These are phyloP conservation scores for Sarotherodon lohbergeri DNA, from an alignment of 2,113 vertebrate species.

Conservation along the genomic window DNA sequence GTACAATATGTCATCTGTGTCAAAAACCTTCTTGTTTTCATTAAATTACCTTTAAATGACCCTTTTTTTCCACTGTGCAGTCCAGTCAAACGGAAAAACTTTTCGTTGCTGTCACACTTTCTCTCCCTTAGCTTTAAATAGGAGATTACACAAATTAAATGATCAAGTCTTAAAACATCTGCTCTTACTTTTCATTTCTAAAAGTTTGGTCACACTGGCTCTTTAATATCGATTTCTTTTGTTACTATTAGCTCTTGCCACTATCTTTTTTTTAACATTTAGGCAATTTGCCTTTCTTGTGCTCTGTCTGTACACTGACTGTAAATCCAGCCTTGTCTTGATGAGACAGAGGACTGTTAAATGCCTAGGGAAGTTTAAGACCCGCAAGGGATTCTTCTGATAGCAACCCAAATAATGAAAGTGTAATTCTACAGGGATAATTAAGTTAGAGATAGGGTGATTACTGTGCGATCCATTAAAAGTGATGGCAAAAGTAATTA, in stretches of 20 bases:
- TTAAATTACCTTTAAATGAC: not conserved
- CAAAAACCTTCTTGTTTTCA: not conserved
- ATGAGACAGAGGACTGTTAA: constrained; percentile 48
- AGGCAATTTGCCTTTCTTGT: not conserved
- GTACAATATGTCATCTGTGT: not conserved
- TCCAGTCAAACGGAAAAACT: not conserved
- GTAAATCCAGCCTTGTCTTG: constrained; percentile 40
- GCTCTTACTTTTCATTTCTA: not conserved
- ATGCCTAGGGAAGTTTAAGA: constrained; percentile 55
- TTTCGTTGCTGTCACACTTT: not conserved
- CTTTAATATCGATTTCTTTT: not conserved
- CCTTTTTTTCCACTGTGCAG: not conserved
- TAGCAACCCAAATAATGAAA: constrained; percentile 65
- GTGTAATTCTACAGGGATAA: constrained; percentile 66
- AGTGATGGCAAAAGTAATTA: constrained; percentile 69
- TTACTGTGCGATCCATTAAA: constrained; percentile 66
- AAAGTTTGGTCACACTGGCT: not conserved
- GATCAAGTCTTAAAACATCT: not conserved
- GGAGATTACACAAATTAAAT: not conserved
- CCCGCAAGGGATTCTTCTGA: constrained; percentile 46
- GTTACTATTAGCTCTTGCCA: not conserved
- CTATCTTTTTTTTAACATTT: not conserved
- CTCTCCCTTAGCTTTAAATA: not conserved
- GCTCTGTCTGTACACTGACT: constrained; percentile 4
- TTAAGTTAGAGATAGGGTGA: constrained; percentile 66